Evolutionary conservation across 2,113 vertebrate genomes (phyloP).

Genomic region (Choloepus hoffmanni): DNA sequence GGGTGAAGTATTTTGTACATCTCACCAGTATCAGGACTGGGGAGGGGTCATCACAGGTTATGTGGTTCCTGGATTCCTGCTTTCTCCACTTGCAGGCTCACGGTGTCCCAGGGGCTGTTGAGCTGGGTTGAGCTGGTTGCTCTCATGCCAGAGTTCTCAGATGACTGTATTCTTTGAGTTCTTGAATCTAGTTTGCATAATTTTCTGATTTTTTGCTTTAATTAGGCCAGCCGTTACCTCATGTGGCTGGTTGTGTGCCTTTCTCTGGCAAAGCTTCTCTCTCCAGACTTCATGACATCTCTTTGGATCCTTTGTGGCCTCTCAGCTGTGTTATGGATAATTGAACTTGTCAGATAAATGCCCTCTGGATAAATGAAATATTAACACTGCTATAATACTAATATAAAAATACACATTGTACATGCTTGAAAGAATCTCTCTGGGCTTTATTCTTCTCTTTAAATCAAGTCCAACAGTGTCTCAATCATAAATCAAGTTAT

Average conservation of each 20-base stretch:
- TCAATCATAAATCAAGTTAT: neutral
- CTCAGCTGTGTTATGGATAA: constrained; percentile 47
- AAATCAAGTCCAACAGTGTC: neutral
- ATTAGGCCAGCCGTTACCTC: constrained; percentile 28
- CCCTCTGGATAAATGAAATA: constrained; percentile 55
- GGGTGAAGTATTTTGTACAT: rapidly evolving
- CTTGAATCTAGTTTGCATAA: neutral
- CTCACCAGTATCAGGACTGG: rapidly evolving
- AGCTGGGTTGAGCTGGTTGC: neutral
- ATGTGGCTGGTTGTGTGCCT: neutral
- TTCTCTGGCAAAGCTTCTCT: constrained; percentile 5
- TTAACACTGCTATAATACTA: constrained; percentile 27
- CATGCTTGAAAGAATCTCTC: neutral
- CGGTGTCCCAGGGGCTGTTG: rapidly evolving
- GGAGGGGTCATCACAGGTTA: no score
- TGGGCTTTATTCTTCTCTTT: constrained; percentile 26
- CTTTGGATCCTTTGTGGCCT: constrained; percentile 42
- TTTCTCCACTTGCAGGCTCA: neutral
- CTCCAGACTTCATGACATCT: neutral
- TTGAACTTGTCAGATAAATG: constrained; percentile 57
- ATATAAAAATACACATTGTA: constrained; percentile 44
- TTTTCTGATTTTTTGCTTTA: neutral
- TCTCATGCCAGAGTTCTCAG: rapidly evolving
- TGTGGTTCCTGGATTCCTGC: neutral
- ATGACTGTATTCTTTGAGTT: neutral